Base-by-base conservation (phyloP, 2,888 invertebrate genomes). In the Molanna angustata region DNA sequence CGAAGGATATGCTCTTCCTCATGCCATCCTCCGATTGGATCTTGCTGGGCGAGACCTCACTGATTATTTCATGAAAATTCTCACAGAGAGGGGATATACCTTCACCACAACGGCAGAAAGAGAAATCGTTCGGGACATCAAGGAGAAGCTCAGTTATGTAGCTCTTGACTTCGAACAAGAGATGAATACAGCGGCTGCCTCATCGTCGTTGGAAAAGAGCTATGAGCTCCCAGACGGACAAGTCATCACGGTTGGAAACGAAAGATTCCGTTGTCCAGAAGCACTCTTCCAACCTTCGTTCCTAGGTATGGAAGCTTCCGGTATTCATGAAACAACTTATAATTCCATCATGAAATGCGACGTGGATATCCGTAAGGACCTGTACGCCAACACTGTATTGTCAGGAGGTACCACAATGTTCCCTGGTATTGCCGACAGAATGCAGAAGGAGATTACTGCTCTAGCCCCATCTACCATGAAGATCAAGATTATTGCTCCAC, bases 121-220 rank as follows among this genome's bases (percentile, higher is more conserved):
- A 64, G 94, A 94, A 82, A 94, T 94, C 71, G 94, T 94, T 9
- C 85, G 93, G 64, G 94, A 94, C 79, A 92, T 94, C 80, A 94
- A 94, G 79, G 94, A 94, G 73, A 92, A 91, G 70, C 82, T 92
- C 63, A 91, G 92, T 80, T 92, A 92, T 69, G 91, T 92, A 58
- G 91, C 91, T 42, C 79, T 92, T 62, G 92, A 92, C 81, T 92
- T 92, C 70, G 91, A 92, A 72, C 90, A 93, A 79, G 93, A 94
- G 80, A 93, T 94, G 93, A 79, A 79, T 50, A 81, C 81, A 41
- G 81, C 82, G 27, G 76, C 76, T 2, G 74, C 79, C 16, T 82
- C 81, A 41, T 78, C 79, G 56, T 80, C 81, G 51, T 69, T 85
- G 45, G 85, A 85, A 68, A 85, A 85, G 69, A 41, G 41, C 21